Evolutionary conservation across 1,140 invertebrate species (phyloP).

Genomic region (Gryllus bimaculatus): DNA sequence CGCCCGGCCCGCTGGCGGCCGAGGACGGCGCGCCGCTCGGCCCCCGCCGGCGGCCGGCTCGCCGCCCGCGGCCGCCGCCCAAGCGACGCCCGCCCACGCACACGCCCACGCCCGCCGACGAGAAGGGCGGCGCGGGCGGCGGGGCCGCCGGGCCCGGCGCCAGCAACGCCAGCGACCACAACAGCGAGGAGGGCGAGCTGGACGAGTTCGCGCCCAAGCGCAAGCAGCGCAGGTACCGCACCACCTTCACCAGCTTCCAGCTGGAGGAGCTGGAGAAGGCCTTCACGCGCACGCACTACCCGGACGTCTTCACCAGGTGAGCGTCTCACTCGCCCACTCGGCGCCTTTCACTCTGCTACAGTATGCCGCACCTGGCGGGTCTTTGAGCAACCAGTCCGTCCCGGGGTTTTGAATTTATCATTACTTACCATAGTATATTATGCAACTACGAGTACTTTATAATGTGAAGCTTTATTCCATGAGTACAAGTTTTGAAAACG

Average conservation of each 20-base stretch:
- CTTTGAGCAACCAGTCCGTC: too few species aligned
- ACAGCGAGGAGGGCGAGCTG: slow-evolving; percentile 62
- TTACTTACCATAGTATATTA: too few species aligned
- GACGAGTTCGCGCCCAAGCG: slow-evolving; percentile 77
- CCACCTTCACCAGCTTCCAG: slow-evolving; percentile 91
- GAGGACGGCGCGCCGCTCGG: background rate
- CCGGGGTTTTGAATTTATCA: too few species aligned
- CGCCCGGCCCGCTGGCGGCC: background rate
- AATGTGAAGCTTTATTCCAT: too few species aligned
- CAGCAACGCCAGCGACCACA: slow-evolving; percentile 40
- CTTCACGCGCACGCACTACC: slow-evolving; percentile 94
- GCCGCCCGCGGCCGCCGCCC: background rate
- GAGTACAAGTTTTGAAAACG: too few species aligned
- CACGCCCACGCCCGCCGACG: background rate
- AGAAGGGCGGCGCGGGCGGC: slow-evolving; percentile 4
- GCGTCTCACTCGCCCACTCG: slow-evolving; percentile 22
- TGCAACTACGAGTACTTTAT: too few species aligned
- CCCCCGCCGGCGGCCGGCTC: background rate
- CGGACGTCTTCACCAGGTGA: slow-evolving; percentile 95
- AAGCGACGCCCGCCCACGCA: background rate
- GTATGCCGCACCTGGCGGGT: too few species aligned
- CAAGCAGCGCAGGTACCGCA: slow-evolving; percentile 84
- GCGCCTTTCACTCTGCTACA: background rate
- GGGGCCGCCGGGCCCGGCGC: slow-evolving; percentile 18
- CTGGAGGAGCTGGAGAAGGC: slow-evolving; percentile 95